Conservation (phyloP, 2,113 vertebrate genomes). For the Osmerus mordax region DNA sequence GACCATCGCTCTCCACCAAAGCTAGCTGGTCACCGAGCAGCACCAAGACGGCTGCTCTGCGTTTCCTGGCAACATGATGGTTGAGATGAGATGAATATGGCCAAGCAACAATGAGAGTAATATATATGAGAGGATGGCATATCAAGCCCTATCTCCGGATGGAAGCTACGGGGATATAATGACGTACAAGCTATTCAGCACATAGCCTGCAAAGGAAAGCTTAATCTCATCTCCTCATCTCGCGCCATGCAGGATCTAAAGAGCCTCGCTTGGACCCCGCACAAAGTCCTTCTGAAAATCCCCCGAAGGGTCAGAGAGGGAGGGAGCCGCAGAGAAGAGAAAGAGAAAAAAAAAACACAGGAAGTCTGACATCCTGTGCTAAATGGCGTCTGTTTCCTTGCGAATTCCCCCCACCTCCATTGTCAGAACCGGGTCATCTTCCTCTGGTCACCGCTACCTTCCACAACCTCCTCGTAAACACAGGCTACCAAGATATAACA, state of each 20-base stretch:
- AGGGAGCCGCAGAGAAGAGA: slow-evolving; percentile 35
- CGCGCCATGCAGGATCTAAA: not conserved
- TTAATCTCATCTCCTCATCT: slow-evolving; percentile 25
- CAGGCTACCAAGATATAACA: no score
- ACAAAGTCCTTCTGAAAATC: not conserved
- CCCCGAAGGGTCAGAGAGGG: slow-evolving; percentile 10
- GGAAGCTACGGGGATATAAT: not conserved
- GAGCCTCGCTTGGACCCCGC: slow-evolving; percentile 14
- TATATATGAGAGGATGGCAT: not conserved
- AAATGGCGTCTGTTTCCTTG: slow-evolving; percentile 67
- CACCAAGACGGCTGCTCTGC: no score
- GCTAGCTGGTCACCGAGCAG: no score
- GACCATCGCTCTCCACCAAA: slow-evolving; percentile 29
- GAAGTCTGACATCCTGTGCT: slow-evolving; percentile 74
- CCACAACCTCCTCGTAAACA: no score
- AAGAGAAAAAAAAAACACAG: slow-evolving; percentile 47
- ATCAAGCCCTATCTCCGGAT: no score
- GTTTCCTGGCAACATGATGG: not conserved
- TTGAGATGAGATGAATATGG: not conserved
- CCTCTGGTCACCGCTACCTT: slow-evolving; percentile 31
- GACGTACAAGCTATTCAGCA: slow-evolving; percentile 3
- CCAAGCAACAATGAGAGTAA: not conserved
- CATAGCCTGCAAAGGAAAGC: slow-evolving; percentile 1
- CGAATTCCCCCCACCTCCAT: slow-evolving; percentile 52
- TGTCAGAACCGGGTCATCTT: slow-evolving; percentile 52